Evolutionary conservation across 2,888 invertebrate species (phyloP), one percentile per base, ranked within the genome.

Genomic region (Sinohyriopsis cumingii): DNA sequence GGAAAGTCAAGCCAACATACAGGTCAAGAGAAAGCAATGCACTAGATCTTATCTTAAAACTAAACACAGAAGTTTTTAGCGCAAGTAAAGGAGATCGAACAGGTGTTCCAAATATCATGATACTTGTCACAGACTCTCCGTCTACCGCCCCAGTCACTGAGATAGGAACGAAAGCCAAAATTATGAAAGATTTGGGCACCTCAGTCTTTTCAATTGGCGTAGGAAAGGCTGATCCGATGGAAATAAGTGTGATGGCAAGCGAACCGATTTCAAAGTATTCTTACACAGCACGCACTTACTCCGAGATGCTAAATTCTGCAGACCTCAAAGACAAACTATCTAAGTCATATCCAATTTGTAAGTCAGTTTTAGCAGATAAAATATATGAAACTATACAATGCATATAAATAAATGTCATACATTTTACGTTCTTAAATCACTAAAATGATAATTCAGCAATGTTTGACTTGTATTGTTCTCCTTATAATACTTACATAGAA

Each of bases 191-290:
- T 5, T 60, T 65, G 28, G 75, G 73, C 12, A 75, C 76, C 7
- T 53, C 69, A 5, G 62, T 82, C 22, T 73, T 78, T 69, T 68
- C 75, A 5, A 72, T 82, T 25, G 76, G 79, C 18, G 59, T 79
- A 18, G 73, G 69, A 5, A 56, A 69, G 54, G 71, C 69, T 2
- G 65, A 77, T 53, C 25, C 54, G n/a, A n/a, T 33, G 15, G 82
- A 83, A 65, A 67, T 85, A 9, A 57, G 65, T 25, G 63, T 71
- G 20, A 69, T 82, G 57, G 82, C 82, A 6, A 83, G 74, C 69
- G 72, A 72, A 9, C 82, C 85, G 15, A 57, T 68, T 1, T 68
- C 71, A n/a, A 67, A 72, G 12, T 72, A 79, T 59, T 71, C 73
- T 20, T 75, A 70, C 22, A 67, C 59, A 20, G 72, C 74, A 18